phyloP scores from a whole-genome alignment of 1,140 invertebrate species.

The Plectus sambesii region DNA sequence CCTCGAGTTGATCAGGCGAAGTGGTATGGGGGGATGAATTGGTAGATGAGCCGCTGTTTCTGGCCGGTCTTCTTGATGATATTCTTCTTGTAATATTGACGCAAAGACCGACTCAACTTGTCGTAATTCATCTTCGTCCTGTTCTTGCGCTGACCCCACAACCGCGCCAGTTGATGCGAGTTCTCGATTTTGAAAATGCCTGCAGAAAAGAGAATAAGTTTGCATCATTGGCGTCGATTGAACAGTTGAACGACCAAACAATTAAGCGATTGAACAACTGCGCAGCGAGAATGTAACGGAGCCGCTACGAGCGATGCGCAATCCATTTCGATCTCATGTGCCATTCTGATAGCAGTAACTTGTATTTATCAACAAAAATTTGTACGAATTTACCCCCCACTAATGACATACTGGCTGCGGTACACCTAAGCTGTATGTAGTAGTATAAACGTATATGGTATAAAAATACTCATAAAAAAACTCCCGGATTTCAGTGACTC shows the following conservation, averaged over 20 bases:
- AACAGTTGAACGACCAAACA: not conserved
- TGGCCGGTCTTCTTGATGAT: slow-evolving; percentile 99
- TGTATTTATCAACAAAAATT: too few relatives aligned
- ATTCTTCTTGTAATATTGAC: slow-evolving; percentile 99
- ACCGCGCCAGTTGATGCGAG: slow-evolving; percentile 78
- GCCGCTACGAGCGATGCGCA: too few relatives aligned
- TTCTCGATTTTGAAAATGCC: slow-evolving; percentile 98
- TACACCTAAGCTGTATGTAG: too few relatives aligned
- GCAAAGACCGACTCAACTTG: slow-evolving; percentile 88
- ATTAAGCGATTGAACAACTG: not conserved
- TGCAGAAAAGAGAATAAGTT: slow-evolving; percentile 17
- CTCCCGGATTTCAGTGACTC: too few relatives aligned
- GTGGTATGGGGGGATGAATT: slow-evolving; percentile 58
- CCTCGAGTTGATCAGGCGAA: not conserved
- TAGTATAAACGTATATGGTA: too few relatives aligned
- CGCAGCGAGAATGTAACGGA: not conserved
- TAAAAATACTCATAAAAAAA: too few relatives aligned
- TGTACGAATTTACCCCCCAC: too few relatives aligned
- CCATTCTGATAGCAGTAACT: too few relatives aligned
- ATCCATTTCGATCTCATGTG: too few relatives aligned
- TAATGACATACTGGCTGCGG: too few relatives aligned
- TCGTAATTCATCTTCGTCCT: slow-evolving; percentile 99
- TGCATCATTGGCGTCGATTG: not conserved
- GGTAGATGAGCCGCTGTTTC: slow-evolving; percentile 93
- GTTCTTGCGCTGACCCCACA: slow-evolving; percentile 95